Base-by-base conservation (phyloP, 1,140 invertebrate genomes). In the Drosophila rhopaloa region DNA sequence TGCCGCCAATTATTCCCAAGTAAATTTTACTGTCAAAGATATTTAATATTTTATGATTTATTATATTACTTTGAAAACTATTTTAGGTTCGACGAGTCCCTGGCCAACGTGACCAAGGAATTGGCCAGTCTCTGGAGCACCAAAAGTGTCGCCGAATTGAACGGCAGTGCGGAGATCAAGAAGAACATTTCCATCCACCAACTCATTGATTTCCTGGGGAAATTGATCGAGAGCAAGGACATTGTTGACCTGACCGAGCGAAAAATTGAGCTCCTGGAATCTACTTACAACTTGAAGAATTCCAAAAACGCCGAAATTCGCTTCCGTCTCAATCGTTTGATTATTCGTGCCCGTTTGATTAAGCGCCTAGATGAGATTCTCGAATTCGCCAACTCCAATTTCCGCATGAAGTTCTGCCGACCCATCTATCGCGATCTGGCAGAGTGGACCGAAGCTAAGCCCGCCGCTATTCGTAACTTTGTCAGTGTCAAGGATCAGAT, bases 331-430 rank as follows among this genome's bases (percentile, higher is more conserved):
- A 92, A 98, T 35, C 94, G 96, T 48, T 91, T 98, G 38, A 95
- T 96, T 62, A 93, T 98, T 1, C 95, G 95, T 90, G 95, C 95
- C 7, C 93, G 94, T 47, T 96, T 97, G 94, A 85, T 94, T 48
- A 93, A 94, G 0, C 94, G 95, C 76, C 93, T 98, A 37, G 90
- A 94, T 11, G 93, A 94, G 35, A 95, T 95, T 8, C 93, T 98
- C 19, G 84, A 95, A 2, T 98, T 98, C 94, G 95, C 97, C 4
- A 97, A 95, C 65, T 93, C 95, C 24, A 95, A 97, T 89, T 97
- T 98, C 54, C 94, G 98, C 66, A 97, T 98, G 96, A 98, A 98
- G 91, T 98, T 95, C 93, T 95, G 97, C 0, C 93, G 97, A 50
- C 97, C 97, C 13, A 94, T 98, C 48, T 98, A 97, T 91, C 95